Evolutionary conservation across 2,797 vertebrate genomes (phyloP), one percentile per base, ranked within the genome.

Genomic region (Muscicapa striata): DNA sequence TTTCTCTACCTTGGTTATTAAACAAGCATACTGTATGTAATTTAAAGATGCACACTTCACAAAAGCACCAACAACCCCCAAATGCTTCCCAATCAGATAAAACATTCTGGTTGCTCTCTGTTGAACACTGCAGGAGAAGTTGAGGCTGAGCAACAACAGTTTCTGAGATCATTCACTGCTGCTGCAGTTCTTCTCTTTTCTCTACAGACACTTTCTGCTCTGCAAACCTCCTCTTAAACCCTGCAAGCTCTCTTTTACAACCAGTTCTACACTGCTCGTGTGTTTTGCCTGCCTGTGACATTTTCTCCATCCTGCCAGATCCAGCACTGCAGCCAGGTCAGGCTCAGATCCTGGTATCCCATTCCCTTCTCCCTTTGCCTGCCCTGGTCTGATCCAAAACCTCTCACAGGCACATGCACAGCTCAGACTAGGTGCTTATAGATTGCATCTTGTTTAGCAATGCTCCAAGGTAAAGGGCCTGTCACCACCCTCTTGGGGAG

Each of bases 401-500:
- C 22, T 61, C 51, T 32, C 59, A 38, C n/a, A 78, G 34, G 29
- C 20, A 0, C 5, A 17, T 0, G 0, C 80, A 48, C 40, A 64
- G 75, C 69, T 88, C 58, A 58, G 36, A 20, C n/a, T 26, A 21
- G 80, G n/a, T 92, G 57, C 49, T 63, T 84, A 46, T 10, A 62
- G 83, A 90, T 20, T 58, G 66, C 62, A 64, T 62, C 15, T 0
- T 8, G 54, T 70, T 88, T 26, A 94, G 41, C 49, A 57, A 1
- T 1, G 6, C 74, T 88, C 58, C 48, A 55, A 72, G 73, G 86
- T 81, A 88, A 94, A 43, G 73, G 15, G 36, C 73, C 58, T 95
- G 92, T 95, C 80, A 92, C 38, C 93, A 81, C 73, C 54, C 80
- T 90, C 86, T 95, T 40, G n/a, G 88, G 73, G 40, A 72, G 27